Evolutionary conservation across 2,888 invertebrate species (phyloP), one percentile per base, ranked within the genome.

Genomic region (Entomobrya proxima): DNA sequence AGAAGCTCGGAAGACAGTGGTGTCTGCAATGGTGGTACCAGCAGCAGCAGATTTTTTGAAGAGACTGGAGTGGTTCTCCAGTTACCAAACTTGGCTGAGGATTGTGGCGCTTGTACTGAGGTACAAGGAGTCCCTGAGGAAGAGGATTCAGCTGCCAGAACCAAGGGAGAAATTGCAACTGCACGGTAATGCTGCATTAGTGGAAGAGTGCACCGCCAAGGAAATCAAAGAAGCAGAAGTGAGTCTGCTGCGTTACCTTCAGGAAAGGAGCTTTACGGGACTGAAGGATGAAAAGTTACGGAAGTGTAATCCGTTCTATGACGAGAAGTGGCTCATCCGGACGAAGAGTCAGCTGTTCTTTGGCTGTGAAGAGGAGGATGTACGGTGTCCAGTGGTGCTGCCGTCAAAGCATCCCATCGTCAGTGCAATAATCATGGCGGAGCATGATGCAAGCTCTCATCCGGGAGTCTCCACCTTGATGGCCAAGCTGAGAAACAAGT

Each of bases 61-160:
- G 87, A 85, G 50, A 30, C 11, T 11, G 40, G 72, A 11, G 37
- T 80, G 18, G 27, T 79, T 52, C 37, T 21, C 52, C 3, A 11
- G n/a, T 7, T 81, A 44, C 24, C 67, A 55, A 7, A 47, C 3
- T 5, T 2, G 9, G n/a, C 21, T 76, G 1, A 21, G 52, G 21
- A 24, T 47, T 50, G 32, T 74, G 3, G 44, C 75, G 0, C 18
- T 11, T 21, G 6, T 58, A 6, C 11, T 35, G 1, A 7, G n/a
- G n/a, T n/a, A n/a, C n/a, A n/a, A n/a, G n/a, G n/a, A n/a, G n/a
- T n/a, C n/a, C n/a, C n/a, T n/a, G 21, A 61, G n/a, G 18, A 4
- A 6, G 15, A 64, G 37, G n/a, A 13, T 18, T n/a, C 11, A 21
- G 5, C n/a, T n/a, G n/a, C n/a, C n/a, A 6, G 40, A 11, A 18